Base-by-base conservation (phyloP, 2,797 vertebrate genomes). In the Potorous gilbertii region DNA sequence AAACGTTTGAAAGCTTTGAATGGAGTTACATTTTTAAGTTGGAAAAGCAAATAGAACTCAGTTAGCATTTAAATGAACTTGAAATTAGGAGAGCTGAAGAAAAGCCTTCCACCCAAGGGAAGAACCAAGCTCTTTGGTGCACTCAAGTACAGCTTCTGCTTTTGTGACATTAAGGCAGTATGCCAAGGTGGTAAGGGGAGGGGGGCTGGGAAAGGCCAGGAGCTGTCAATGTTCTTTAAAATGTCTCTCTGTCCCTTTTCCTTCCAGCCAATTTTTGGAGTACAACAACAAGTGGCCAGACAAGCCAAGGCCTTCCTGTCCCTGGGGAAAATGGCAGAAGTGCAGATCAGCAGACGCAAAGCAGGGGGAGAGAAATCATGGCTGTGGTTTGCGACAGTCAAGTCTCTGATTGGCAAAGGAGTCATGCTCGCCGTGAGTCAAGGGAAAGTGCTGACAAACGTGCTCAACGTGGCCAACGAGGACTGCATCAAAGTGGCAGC, bases 401-500 rank as follows among this genome's bases (percentile, higher is more conserved):
- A 99, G 98, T 99, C 99, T 94, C 99, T 99, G 95, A 99, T 99
- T 5, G 99, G 99, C 96, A 99, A 99, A 94, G 99, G 99, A 12
- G 99, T 99, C 93, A 99, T 99, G 99, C 99, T 99, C 0, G 99
- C 99, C 40, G 99, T 99, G 97, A 99, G 99, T 98, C 99, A 99
- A 98, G 99, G 99, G 97, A 99, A 99, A 94, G 99, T 99, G 97
- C 99, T 99, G 98, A 99, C 99, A 92, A 99, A 99, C 12, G 99
- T 99, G 34, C 99, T 99, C 97, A 99, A 99, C 96, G 99, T 99
- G 95, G 99, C 99, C 50, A 99, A 99, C 90, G 99, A 99, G 98
- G 99, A 99, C 99, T 99, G 99, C 97, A 99, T 99, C 98, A 99
- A 99, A 98, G 99, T 99, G 96, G 99, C 99, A 21, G 99, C 99